Base-by-base conservation (phyloP, 2,888 invertebrate genomes). In the Noctua pronuba region DNA sequence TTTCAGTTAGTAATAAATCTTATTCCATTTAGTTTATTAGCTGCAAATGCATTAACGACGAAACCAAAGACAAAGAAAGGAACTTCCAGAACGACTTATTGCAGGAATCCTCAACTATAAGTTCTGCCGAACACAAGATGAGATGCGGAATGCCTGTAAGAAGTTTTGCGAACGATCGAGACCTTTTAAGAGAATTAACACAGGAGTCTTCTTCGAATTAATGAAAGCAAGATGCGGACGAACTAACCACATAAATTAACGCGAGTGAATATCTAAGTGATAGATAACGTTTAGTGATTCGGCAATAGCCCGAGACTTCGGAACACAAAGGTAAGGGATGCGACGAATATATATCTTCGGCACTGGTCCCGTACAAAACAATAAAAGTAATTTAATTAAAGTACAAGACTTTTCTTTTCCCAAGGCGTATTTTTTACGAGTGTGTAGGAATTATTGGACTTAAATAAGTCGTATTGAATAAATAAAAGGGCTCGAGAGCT, bases 381-480 rank as follows among this genome's bases (percentile, higher is more conserved):
- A 85, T 88, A 89, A 85, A 87, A 88, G 77, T 83, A 80, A 87
- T 87, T 86, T 82, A 88, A 88, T 90, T 84, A 86, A 79, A 81
- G 65, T 66, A 75, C 67, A 86, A 79, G 31, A 65, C 71, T 80
- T 83, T 77, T 82, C 80, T 92, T 88, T 82, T 89, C 83, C 88
- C 86, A 84, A 70, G 77, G 73, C 74, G 79, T 83, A 84, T 91
- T 89, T 91, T 89, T 82, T 89, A 86, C 88, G 86, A 89, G 90
- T 89, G 86, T 89, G 86, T 86, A 86, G 77, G 86, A 93, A 91
- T 93, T 93, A 92, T 93, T 90, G 90, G 91, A 88, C 90, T 90
- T 92, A 91, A 93, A 93, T 92, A 94, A 93, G 90, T 91, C 89
- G 86, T 86, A 90, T 88, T 95, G 94, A 95, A 95, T 95, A 95